phyloP scores from a whole-genome alignment of 2,797 vertebrate genomes.

The Schizothorax lantsangensis region DNA sequence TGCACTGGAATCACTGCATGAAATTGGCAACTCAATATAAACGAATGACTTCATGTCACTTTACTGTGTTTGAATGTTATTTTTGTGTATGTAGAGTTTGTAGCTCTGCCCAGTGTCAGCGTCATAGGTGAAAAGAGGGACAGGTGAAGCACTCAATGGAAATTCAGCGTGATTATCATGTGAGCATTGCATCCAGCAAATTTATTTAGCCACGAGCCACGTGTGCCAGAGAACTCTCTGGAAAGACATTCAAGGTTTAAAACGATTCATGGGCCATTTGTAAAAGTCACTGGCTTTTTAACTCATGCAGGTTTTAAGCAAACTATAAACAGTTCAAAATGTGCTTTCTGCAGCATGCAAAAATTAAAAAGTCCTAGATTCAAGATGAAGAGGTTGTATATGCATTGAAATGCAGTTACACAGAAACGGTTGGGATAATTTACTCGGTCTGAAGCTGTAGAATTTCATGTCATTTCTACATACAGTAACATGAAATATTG shows the following conservation, averaged over 20 bases:
- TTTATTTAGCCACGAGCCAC: constrained; percentile 11
- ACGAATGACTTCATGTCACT: neutral
- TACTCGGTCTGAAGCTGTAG: neutral
- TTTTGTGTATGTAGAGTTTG: neutral
- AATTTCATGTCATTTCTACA: neutral
- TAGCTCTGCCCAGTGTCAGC: neutral
- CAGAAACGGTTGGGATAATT: neutral
- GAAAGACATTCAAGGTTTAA: constrained; percentile 35
- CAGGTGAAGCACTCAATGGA: constrained; percentile 26
- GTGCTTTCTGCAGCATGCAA: neutral
- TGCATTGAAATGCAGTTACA: neutral
- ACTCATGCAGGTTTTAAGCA: constrained; percentile 1
- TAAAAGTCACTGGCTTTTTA: neutral
- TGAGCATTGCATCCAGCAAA: constrained; percentile 13
- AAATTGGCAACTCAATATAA: neutral
- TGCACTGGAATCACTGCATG: neutral
- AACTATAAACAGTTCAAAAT: neutral
- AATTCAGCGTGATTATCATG: constrained; percentile 39
- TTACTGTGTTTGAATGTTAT: neutral
- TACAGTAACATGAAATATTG: neutral
- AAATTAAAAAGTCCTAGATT: neutral
- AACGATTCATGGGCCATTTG: constrained; percentile 4
- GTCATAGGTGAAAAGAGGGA: neutral
- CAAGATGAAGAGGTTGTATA: neutral
- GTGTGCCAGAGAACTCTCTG: constrained; percentile 28